Conservation (phyloP, 23 tunicate genomes). For the Corella eumyota region DNA sequence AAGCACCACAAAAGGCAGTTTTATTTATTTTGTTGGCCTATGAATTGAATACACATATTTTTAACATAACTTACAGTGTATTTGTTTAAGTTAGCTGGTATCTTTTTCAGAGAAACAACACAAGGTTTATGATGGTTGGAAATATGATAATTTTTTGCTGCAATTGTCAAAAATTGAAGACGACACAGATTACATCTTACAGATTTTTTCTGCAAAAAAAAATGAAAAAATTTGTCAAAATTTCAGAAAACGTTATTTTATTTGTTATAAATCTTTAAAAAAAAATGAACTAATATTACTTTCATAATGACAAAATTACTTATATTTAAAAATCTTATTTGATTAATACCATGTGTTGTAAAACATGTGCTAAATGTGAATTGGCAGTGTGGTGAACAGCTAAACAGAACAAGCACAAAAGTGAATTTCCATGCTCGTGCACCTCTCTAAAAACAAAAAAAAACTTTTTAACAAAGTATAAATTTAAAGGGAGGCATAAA, state of each 20-base stretch:
- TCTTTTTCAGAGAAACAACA: not conserved
- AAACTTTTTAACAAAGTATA: not conserved
- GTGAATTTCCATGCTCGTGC: slow-evolving; percentile 39
- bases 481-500: no score
- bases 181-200: slow-evolving; percentile 34
- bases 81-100: slow-evolving; percentile 19
- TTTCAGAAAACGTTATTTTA: no score
- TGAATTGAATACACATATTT: no score
- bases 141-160: slow-evolving; percentile 20
- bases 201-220: slow-evolving; percentile 31
- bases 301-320: no score
- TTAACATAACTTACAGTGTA: slow-evolving; percentile 19
- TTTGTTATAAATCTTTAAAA: no score
- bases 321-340: not conserved
- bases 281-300: no score
- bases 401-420: slow-evolving; percentile 68
- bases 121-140: slow-evolving; percentile 24
- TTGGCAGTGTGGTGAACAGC: slow-evolving; percentile 21
- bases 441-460: slow-evolving; percentile 17
- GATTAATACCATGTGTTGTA: slow-evolving; percentile 48
- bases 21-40: no score
- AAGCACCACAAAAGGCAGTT: no score
- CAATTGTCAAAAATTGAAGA: slow-evolving; percentile 25
- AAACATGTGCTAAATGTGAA: slow-evolving; percentile 38
- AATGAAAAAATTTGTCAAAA: not conserved